Evolutionary conservation across 1,140 invertebrate species (phyloP), one percentile per base, ranked within the genome.

Genomic region (Diorhabda elongata): DNA sequence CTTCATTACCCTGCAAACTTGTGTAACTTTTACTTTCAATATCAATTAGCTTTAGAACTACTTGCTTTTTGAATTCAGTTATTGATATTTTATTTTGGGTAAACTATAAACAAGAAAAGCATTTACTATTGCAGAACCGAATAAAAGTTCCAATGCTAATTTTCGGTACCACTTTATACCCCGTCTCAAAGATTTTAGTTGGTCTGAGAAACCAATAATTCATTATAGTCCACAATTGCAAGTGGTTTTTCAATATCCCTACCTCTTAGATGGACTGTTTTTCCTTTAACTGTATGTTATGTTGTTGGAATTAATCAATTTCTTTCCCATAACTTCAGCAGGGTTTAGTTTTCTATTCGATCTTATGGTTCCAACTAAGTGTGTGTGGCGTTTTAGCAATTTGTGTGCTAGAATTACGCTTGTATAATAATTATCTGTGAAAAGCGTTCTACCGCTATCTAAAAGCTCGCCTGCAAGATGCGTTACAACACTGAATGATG

Each of bases 171-270:
- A 69, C 44, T 66, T 69, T 59, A 58, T 56, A 65, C 58, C 61
- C 68, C 67, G 69, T 63, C 76, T 69, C n/a, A 76, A 66, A 67
- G 67, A 64, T 7, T 67, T 67, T 71, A 77, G 73, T 70, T 78
- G 74, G 69, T 78, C 74, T 4, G 70, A 71, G 42, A 64, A 42
- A 57, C 61, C 61, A n/a, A 71, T 71, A 59, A 71, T 74, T 77
- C 71, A 75, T 82, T 83, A 75, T 82, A 82, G 71, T 77, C 78
- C 44, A 80, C 42, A 67, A 83, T 76, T 70, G 74, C 68, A 71
- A 78, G 73, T 72, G 68, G 44, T 57, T 74, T 72, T 69, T 63
- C 67, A 75, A 52, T 72, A 66, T 66, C 69, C 42, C 60, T 73
- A 71, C 64, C 6, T 82, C 77, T 70, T 81, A 77, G 61, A 75